Percentiles rank a stretch among this genome's conserved stretches.
Evolutionary conservation across 2,888 invertebrate species (phyloP).

Genomic region (Pristionchus maxplancki): DNA sequence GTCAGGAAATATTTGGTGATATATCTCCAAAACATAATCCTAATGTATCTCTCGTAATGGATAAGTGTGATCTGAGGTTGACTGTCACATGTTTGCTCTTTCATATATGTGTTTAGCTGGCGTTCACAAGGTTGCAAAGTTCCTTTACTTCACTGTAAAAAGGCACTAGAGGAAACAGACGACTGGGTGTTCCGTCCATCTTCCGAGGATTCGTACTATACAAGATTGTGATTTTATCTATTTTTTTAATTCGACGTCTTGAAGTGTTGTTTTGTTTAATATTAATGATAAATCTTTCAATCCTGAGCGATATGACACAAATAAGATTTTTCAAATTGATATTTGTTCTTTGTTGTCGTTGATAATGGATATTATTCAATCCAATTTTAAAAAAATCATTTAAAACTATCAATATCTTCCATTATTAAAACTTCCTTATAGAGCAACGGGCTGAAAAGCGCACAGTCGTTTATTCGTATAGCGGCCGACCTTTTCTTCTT

Average conservation of each 20-base stretch:
- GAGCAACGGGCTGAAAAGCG: too few relatives aligned
- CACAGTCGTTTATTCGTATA: too few relatives aligned
- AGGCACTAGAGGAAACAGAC: neutral
- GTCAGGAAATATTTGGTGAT: neutral
- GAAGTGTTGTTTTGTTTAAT: neutral
- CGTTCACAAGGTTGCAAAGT: neutral
- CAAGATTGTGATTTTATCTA: neutral
- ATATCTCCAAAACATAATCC: neutral
- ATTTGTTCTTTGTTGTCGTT: too few relatives aligned
- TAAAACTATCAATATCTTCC: too few relatives aligned
- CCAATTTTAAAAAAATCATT: too few relatives aligned
- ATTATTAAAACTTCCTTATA: too few relatives aligned
- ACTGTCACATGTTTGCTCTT: neutral
- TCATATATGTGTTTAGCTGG: neutral
- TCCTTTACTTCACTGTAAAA: neutral
- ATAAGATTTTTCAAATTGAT: too few relatives aligned
- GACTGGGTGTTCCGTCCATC: neutral
- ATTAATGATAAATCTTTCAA: neutral
- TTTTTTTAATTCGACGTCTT: too few relatives aligned
- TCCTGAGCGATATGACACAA: too few relatives aligned
- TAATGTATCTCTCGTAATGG: neutral
- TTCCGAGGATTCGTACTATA: neutral
- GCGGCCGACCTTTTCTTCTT: too few relatives aligned
- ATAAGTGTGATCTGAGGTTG: neutral
- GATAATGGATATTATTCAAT: too few relatives aligned